phyloP scores from a whole-genome alignment of 1,140 invertebrate species.

The Pachypsylla venusta region DNA sequence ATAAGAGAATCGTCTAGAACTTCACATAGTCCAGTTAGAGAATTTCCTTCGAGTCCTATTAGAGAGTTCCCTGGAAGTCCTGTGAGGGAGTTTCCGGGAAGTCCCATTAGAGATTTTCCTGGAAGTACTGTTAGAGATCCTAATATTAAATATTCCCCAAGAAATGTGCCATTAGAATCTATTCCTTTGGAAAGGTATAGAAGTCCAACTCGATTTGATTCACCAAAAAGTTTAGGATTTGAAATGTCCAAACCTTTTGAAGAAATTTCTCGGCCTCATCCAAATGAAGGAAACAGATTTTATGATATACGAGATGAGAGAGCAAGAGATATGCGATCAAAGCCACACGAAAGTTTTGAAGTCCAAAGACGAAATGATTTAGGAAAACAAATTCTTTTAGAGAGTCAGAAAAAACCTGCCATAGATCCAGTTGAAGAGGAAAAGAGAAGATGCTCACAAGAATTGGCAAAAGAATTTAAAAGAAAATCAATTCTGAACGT shows the following conservation, averaged over 20 bases:
- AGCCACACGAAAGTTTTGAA: neutral
- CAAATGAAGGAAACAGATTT: neutral
- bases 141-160: constrained; percentile 14
- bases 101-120: constrained; percentile 8
- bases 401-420: constrained; percentile 24
- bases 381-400: neutral
- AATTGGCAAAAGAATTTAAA: constrained; percentile 34
- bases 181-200: constrained; percentile 29
- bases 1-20: neutral
- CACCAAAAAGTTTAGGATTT: constrained; percentile 9
- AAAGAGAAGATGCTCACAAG: constrained; percentile 30
- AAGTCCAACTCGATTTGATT: constrained; percentile 28
- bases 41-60: constrained; percentile 12
- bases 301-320: constrained; percentile 7
- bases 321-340: neutral
- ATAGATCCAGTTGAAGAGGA: constrained; percentile 32
- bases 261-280: neutral
- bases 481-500: constrained; percentile 31
- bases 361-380: neutral
- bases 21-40: constrained; percentile 11
- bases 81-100: constrained; percentile 18
- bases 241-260: neutral
- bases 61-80: constrained; percentile 11
- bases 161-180: constrained; percentile 15
- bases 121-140: constrained; percentile 11